Evolutionary conservation across 2,888 invertebrate species (phyloP).

Genomic region (Hermodice carunculata): DNA sequence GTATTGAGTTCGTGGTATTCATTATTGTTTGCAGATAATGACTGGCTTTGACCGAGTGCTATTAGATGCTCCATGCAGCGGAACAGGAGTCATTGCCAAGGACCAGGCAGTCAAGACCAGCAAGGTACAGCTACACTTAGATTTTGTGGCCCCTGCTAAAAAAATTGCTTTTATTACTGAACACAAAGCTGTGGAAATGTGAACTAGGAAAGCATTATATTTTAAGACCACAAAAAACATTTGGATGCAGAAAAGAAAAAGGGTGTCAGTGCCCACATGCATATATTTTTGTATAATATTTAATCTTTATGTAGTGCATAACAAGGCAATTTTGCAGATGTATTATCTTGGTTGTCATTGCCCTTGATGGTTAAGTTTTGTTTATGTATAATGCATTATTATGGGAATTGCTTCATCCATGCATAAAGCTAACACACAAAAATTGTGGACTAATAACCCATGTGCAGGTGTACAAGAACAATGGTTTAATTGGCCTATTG

Average conservation of each 20-base stretch:
- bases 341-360: neutral
- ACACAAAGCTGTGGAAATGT: neutral
- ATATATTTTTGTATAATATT: neutral
- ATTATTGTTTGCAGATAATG: conserved; percentile 82
- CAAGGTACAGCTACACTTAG: conserved; percentile 43
- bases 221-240: neutral
- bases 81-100: conserved; percentile 97
- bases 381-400: too few relatives aligned
- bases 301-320: neutral
- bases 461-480: too few relatives aligned
- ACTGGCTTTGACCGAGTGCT: conserved; percentile 95
- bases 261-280: too few relatives aligned
- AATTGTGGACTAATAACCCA: too few relatives aligned
- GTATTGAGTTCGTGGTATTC: too few relatives aligned
- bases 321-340: neutral
- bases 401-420: too few relatives aligned
- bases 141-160: too few relatives aligned
- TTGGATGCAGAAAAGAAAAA: too few relatives aligned
- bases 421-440: too few relatives aligned
- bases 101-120: conserved; percentile 91
- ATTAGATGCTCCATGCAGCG: conserved; percentile 98
- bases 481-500: too few relatives aligned
- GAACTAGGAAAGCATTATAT: neutral
- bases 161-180: too few relatives aligned
- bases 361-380: too few relatives aligned